phyloP scores from a whole-genome alignment of 2,888 invertebrate species.

The Lydus trimaculatus region DNA sequence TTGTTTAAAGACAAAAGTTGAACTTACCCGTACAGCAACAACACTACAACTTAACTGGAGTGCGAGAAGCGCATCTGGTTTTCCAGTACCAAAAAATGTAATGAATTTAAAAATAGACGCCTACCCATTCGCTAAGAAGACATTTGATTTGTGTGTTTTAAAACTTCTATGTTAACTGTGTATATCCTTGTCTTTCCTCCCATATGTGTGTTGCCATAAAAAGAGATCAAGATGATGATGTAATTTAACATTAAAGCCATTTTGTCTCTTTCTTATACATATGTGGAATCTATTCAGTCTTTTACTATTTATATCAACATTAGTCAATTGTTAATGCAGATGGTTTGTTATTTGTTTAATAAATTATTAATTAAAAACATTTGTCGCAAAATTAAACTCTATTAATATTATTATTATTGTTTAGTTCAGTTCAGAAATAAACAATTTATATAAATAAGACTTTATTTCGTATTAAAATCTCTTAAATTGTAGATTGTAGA shows the following conservation, averaged over 20 bases:
- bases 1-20: neutral
- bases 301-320: no score
- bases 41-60: constrained; percentile 14
- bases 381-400: neutral
- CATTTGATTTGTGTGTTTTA: constrained; percentile 10
- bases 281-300: neutral
- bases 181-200: neutral
- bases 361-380: neutral
- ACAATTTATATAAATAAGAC: no score
- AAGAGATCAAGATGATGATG: neutral
- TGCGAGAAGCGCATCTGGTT: constrained; percentile 11
- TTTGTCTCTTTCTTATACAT: neutral
- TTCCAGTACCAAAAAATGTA: constrained; percentile 10
- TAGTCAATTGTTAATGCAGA: neutral
- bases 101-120: constrained; percentile 19
- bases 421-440: neutral
- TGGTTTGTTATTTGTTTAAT: neutral
- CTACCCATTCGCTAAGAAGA: constrained; percentile 24
- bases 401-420: neutral
- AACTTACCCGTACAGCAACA: neutral
- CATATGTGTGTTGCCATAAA: neutral
- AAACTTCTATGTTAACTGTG: neutral
- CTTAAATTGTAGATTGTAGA: no score
- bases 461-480: no score
- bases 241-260: neutral